Base-by-base conservation (phyloP, 1,140 invertebrate species). In the Cotesia typhae region DNA sequence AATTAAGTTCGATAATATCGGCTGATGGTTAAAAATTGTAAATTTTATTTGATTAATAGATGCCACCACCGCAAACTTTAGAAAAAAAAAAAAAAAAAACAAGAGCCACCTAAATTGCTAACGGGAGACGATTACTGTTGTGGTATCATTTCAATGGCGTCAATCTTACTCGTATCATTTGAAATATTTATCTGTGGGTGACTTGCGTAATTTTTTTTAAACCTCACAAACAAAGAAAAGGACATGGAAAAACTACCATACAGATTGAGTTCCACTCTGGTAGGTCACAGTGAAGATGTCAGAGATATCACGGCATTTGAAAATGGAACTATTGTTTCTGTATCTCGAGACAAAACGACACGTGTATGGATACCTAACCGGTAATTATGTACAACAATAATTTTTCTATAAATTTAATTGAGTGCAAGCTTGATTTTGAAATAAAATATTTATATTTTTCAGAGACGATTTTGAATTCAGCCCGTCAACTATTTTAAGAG, bases 221-320 rank as follows among this genome's bases (percentile, higher is more conserved):
- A 7, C 51, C 37, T 55, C 28, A 37, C 53, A n/a, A 67, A 53
- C 41, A 52, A 28, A 51, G 38, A 65, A 47, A 63, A 65, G 35
- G 47, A 14, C 37, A 80, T 80, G 80, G 77, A 74, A 20, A 75
- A 75, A 70, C 14, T 74, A 9, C 36, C 60, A 28, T 95, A 93
- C 79, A 95, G 94, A 88, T 86, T 97, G 68, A 92, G 94, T 83
- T 89, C 90, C 80, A 89, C 90, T 76, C 85, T 97, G 47, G 84
- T 88, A 75, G 95, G 94, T 0, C 96, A 98, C 85, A 91, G 92
- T 51, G 88, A 92, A 79, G 96, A 98, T 84, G 95, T 97, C 37
- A 88, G 96, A 73, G 91, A 91, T 60, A 88, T 98, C 9, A 88
- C 90, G 2, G 87, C 89, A 4, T 90, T 90, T 51, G 87, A 89